Evolutionary conservation across 2,888 invertebrate species (phyloP).

Genomic region (Drosophila ustulata): DNA sequence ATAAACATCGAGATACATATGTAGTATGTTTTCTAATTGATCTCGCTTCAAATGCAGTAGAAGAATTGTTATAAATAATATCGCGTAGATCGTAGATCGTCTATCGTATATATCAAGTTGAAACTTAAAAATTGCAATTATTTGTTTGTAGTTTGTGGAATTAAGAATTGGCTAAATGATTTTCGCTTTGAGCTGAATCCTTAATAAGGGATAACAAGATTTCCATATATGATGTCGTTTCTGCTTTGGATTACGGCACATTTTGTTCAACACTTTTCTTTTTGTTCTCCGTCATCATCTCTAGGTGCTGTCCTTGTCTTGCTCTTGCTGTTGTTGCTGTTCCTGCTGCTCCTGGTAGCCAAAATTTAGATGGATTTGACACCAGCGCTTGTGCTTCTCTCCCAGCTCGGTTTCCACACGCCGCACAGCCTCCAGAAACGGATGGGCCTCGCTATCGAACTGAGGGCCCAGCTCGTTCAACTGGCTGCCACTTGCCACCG

Average conservation of each 20-base stretch:
- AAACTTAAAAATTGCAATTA: constrained; percentile 9
- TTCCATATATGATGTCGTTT: constrained; percentile 36
- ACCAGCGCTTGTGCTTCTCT: constrained; percentile 83
- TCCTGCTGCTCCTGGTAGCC: constrained; percentile 42
- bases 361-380: constrained; percentile 83
- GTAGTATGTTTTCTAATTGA: constrained; percentile 18
- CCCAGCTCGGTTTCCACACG: constrained; percentile 81
- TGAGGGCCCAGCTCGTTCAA: constrained; percentile 69
- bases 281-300: background rate
- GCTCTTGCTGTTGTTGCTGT: constrained; percentile 1
- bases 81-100: background rate
- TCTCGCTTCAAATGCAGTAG: constrained; percentile 41
- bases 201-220: constrained; percentile 24
- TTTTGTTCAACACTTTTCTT: background rate
- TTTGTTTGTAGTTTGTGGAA: background rate
- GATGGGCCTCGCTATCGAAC: constrained; percentile 79
- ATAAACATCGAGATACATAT: constrained; percentile 1
- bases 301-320: constrained; percentile 8
- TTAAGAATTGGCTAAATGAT: constrained; percentile 4
- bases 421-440: constrained; percentile 81
- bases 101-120: constrained; percentile 7
- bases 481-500: constrained; percentile 47
- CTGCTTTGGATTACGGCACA: constrained; percentile 20
- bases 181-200: constrained; percentile 25
- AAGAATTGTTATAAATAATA: constrained; percentile 20